A percentile compares a stretch with the other conserved stretches of the same genome.
Conservation (phyloP, 2,797 vertebrate genomes). For the Danio albolineatus region DNA sequence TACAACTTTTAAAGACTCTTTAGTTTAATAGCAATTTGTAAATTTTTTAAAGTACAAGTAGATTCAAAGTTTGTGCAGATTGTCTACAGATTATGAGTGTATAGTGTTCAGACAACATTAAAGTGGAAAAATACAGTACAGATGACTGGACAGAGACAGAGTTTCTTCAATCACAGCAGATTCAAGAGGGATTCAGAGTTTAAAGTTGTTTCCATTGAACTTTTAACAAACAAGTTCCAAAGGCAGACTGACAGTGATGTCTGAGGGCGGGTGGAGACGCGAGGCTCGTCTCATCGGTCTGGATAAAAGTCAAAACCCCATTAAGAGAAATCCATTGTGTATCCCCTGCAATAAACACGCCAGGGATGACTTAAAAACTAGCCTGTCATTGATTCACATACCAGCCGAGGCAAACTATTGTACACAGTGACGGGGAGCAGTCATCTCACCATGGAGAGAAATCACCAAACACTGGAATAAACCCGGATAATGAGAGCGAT, state of each 20-base stretch:
- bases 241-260: constrained; percentile 7
- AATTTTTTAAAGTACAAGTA: too few species aligned
- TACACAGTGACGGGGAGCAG: constrained; percentile 27
- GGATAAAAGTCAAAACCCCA: constrained; percentile 27
- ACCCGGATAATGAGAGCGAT: constrained; percentile 21
- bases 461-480: constrained; percentile 35
- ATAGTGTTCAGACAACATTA: neutral
- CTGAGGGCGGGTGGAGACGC: neutral
- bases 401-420: neutral
- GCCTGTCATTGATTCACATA: constrained; percentile 2
- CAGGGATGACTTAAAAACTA: neutral
- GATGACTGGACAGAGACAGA: neutral
- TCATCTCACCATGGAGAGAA: constrained; percentile 41
- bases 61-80: too few species aligned
- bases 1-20: too few species aligned
- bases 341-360: neutral
- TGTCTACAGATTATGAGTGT: neutral
- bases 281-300: neutral
- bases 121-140: too few species aligned
- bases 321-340: neutral
- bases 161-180: neutral
- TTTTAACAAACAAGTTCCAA: neutral
- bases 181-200: neutral
- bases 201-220: constrained; percentile 3
- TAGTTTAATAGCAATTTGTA: too few species aligned